Conservation (phyloP, 2,797 vertebrate species). For the Champsocephalus gunnari region DNA sequence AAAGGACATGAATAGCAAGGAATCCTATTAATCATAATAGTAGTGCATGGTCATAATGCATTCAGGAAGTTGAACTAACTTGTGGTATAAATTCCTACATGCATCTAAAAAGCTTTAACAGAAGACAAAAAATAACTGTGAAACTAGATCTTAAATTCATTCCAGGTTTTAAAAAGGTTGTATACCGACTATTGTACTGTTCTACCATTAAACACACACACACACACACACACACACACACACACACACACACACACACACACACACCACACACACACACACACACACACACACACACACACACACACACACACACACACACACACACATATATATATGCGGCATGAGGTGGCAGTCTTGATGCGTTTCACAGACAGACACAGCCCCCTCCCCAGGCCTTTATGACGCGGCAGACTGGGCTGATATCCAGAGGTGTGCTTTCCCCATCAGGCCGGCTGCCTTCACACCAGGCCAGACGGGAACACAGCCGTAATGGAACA, state of each 20-base stretch:
- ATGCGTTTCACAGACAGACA: constrained; percentile 62
- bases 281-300: constrained; percentile 15
- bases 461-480: constrained; percentile 57
- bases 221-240: constrained; percentile 17
- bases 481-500: constrained; percentile 68
- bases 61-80: neutral
- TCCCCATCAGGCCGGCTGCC: constrained; percentile 64
- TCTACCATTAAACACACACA: constrained; percentile 3
- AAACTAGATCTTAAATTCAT: neutral
- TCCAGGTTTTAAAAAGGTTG: neutral
- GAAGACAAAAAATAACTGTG: neutral
- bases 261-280: constrained; percentile 5
- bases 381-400: constrained; percentile 35
- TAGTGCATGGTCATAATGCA: constrained; percentile 10
- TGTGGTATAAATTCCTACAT: neutral
- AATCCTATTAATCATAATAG: neutral
- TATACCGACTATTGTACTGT: neutral
- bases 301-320: constrained; percentile 17
- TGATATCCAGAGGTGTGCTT: constrained; percentile 69
- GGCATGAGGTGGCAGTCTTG: constrained; percentile 41
- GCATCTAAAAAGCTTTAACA: constrained; percentile 7
- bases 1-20: neutral
- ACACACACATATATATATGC: neutral
- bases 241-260: constrained; percentile 7
- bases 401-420: constrained; percentile 58